Evolutionary conservation across 2,113 vertebrate genomes (phyloP), one percentile per base, ranked within the genome.

Genomic region (Dunckerocampus dactyliophorus): DNA sequence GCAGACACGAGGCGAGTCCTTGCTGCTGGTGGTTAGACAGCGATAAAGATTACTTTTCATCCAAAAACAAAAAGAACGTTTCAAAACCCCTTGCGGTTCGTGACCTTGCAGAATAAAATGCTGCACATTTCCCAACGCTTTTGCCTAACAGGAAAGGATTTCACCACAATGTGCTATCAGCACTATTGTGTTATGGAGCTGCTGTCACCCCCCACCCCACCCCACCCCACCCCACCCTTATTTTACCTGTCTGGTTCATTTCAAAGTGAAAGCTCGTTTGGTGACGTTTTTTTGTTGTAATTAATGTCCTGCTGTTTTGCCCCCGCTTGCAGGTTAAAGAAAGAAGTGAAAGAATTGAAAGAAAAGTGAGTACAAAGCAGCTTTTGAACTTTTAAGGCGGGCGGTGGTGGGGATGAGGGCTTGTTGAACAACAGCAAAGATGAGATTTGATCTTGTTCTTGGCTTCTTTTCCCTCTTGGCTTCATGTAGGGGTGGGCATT

Each of bases 361-460:
- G 94, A 97, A 94, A 94, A 94, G 95, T 96, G 94, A 97, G 95
- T 97, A 89, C 68, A 68, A 55, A 50, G 43, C 59, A 55, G 51
- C 75, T 62, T 77, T 60, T 83, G 54, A 16, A 56, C n/a, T 37
- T 67, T 76, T 75, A 75, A 64, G 77, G 67, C 63, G 39, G 39
- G 39, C 39, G 3, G 13, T 43, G 39, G 39, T 43, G 39, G 39
- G 14, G 39, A 43, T 43, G 39, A 43, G 39, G 39, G 39, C 12
- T 70, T 66, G 57, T 48, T 69, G 37, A 50, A 82, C 69, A 82
- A 78, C 76, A 54, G 34, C 64, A 34, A 47, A 74, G 50, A 57
- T 65, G 72, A 65, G 63, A 75, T 83, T 56, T 77, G 72, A 76
- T 82, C 68, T 77, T 52, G 62, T 60, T 77, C 46, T 17, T n/a